A percentile compares a stretch with the other conserved stretches of the same genome.
Conservation (phyloP, 2,797 vertebrate species). For the Iguana delicatissima region DNA sequence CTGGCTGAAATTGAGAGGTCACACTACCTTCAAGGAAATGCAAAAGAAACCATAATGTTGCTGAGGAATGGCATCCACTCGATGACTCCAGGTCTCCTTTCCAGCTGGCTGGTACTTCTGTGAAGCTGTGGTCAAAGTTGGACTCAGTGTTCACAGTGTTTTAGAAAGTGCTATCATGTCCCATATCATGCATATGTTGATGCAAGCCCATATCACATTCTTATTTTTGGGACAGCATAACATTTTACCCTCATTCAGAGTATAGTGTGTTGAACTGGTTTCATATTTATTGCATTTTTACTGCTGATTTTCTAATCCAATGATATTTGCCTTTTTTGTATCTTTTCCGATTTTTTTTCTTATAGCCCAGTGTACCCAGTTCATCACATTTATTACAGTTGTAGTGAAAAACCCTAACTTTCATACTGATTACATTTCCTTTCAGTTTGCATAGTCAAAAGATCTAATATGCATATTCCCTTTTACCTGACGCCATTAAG, state of each 20-base stretch:
- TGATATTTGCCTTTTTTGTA: background rate
- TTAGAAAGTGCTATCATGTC: background rate
- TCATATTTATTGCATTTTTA: background rate
- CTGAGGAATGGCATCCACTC: background rate
- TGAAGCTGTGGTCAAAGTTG: background rate
- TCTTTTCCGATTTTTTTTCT: background rate
- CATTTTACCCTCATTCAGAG: background rate
- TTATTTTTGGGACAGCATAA: background rate
- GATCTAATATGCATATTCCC: background rate
- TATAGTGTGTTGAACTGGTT: background rate
- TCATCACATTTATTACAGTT: background rate
- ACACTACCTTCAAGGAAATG: background rate
- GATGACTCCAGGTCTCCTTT: background rate
- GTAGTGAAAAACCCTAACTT: background rate
- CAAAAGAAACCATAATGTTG: background rate
- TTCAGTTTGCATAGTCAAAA: background rate
- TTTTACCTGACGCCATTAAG: background rate
- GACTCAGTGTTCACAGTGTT: background rate
- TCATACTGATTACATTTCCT: background rate
- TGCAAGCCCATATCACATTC: background rate
- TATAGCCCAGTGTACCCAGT: background rate
- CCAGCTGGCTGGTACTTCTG: background rate
- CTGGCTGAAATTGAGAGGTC: background rate
- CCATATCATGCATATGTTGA: background rate
- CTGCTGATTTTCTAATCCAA: background rate